phyloP scores from a whole-genome alignment of 2,113 vertebrate genomes.

The Cromileptes altivelis region DNA sequence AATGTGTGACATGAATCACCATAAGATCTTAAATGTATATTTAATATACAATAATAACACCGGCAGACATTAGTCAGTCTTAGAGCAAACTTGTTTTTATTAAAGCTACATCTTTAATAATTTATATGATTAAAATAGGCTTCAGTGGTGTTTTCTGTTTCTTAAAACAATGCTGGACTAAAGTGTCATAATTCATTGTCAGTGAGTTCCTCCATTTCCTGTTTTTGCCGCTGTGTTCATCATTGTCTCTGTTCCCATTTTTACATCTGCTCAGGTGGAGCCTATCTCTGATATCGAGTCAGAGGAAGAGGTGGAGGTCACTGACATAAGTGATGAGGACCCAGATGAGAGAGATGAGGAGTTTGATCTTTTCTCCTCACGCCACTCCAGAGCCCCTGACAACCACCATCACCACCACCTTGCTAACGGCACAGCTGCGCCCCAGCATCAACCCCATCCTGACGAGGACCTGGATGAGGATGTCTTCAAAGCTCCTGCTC shows the following conservation, averaged over 20 bases:
- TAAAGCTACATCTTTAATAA: background rate
- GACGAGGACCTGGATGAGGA: conserved; percentile 92
- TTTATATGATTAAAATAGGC: background rate
- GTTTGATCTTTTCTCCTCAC: conserved; percentile 71
- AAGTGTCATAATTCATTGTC: background rate
- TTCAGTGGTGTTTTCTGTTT: background rate
- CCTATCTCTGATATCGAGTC: conserved; percentile 94
- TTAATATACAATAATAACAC: background rate
- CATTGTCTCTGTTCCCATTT: background rate
- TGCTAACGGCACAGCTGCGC: conserved; percentile 61
- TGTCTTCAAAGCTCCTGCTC: conserved; percentile 92
- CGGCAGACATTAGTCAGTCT: too few relatives aligned
- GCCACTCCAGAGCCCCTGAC: conserved; percentile 56
- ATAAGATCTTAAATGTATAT: background rate
- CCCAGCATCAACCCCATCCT: conserved; percentile 52
- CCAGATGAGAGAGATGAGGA: conserved; percentile 83
- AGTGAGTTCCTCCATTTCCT: background rate
- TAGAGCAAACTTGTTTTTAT: background rate
- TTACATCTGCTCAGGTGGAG: conserved; percentile 84
- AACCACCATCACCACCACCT: conserved; percentile 49
- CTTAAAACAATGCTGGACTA: background rate
- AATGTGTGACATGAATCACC: background rate
- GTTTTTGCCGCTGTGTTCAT: background rate
- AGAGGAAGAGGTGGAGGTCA: conserved; percentile 92
- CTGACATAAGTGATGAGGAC: conserved; percentile 92